Base-by-base conservation (phyloP, 2,113 vertebrate genomes). In the Cynopterus brachyotis region DNA sequence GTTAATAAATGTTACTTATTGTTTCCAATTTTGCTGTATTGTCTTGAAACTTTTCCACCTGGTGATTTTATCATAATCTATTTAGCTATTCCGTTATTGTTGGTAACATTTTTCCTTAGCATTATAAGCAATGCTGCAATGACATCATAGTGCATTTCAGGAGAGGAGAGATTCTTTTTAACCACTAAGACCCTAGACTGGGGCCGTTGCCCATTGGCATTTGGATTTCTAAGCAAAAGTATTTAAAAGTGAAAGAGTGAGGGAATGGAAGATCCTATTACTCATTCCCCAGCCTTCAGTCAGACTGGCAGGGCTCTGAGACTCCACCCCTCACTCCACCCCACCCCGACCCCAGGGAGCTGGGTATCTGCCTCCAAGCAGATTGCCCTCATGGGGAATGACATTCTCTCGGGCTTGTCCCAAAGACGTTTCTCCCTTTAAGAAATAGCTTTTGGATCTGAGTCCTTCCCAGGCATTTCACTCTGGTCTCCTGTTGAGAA, bases 211-310 rank as follows among this genome's bases (percentile, higher is more conserved):
- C 40, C n/a, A 24, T 2, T 69, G 50, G 47, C 59, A 75, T 81
- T 55, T 75, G 59, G 66, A 79, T 47, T 92, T 88, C 66, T 66
- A 92, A 92, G 76, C 35, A 93, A 92, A 80, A 53, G 10, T n/a
- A 81, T 37, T 87, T 66, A 5, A 75, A 86, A 72, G 47, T 40
- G 45, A 80, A 86, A 80, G 45, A 50, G 24, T 13, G 10, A 64
- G 55, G n/a, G 32, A 2, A 40, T 35, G 8, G 32, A 37, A 84
- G 53, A 53, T 32, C 24, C n/a, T 50, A 53, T 20, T 53, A 20
- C 7, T 67, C n/a, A 84, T 62, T 91, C 62, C 45, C 28, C 17
- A 30, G 12, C 19, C 37, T 57, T 32, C 32, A n/a, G 57, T 55
- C 47, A 45, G 73, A 45, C 37, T 20, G 3, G 35, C 42, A 55